Evolutionary conservation across 2,888 invertebrate genomes (phyloP).

Genomic region (Amphipoea oculea): DNA sequence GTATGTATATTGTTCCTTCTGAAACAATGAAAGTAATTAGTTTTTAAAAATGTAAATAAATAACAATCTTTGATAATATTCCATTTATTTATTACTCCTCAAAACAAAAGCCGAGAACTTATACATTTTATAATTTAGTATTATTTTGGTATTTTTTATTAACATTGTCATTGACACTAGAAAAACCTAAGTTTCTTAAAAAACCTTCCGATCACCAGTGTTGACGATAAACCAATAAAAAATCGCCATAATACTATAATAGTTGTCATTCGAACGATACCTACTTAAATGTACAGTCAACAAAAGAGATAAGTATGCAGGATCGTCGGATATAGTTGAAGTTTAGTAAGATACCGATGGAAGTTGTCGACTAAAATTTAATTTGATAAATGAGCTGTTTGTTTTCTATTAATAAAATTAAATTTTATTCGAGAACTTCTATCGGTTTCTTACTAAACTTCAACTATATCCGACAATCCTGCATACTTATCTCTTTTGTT

Average conservation of each 20-base stretch:
- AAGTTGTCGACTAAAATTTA: no score
- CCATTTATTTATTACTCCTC: constrained; percentile 18
- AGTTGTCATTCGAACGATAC: no score
- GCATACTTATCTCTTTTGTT: no score
- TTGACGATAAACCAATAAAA: background rate
- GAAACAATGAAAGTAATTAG: background rate
- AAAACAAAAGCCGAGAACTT: constrained; percentile 16
- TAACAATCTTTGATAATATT: background rate
- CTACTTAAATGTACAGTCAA: background rate
- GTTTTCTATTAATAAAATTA: no score
- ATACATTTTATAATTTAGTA: constrained; percentile 25
- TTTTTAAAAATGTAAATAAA: background rate
- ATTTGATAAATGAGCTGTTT: no score
- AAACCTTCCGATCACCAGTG: background rate
- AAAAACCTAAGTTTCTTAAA: background rate
- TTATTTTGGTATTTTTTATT: constrained; percentile 39
- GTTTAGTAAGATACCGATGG: no score
- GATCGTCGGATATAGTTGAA: no score
- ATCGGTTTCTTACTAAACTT: no score
- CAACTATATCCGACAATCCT: no score
- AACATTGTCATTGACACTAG: constrained; percentile 27
- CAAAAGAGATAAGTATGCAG: no score
- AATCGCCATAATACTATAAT: background rate
- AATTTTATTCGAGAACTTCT: no score
- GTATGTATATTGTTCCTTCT: background rate